phyloP scores from a whole-genome alignment of 1,140 invertebrate species.

The Eriocheir sinensis region DNA sequence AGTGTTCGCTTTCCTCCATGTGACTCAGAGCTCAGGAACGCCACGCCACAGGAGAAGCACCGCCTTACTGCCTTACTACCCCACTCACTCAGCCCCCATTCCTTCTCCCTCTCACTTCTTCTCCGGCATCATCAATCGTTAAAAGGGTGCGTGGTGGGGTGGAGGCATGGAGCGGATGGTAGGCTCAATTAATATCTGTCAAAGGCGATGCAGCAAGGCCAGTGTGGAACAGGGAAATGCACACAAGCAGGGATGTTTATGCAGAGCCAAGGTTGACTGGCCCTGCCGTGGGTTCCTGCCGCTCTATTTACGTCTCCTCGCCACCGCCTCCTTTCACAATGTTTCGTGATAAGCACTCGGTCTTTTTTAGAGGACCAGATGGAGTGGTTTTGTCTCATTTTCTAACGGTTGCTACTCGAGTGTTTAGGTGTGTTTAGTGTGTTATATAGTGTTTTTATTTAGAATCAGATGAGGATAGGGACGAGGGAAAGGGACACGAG shows the following conservation, averaged over 20 bases:
- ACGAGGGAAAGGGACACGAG: too few relatives aligned
- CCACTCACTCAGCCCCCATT: conserved; percentile 25
- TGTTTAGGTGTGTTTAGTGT: background rate
- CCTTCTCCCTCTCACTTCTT: too few relatives aligned
- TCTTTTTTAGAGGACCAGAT: background rate
- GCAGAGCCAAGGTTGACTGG: conserved; percentile 61
- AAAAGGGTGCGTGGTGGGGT: too few relatives aligned
- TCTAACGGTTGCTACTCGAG: too few relatives aligned
- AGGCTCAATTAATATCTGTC: conserved; percentile 68
- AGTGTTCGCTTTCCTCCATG: background rate
- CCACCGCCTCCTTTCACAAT: conserved; percentile 36
- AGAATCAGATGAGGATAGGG: background rate
- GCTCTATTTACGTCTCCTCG: background rate
- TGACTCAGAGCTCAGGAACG: conserved; percentile 39
- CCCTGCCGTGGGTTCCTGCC: background rate
- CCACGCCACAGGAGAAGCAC: conserved; percentile 34
- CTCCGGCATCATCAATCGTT: too few relatives aligned
- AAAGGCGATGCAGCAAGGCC: background rate
- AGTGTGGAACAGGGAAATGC: conserved; percentile 51
- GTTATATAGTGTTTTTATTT: background rate
- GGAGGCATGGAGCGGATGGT: conserved; percentile 7
- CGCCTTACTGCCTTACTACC: too few relatives aligned
- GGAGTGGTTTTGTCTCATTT: background rate
- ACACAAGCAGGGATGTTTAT: conserved; percentile 66
- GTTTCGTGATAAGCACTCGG: conserved; percentile 38